These are phyloP conservation scores for Lithophane ornitopus DNA, from an alignment of 2,888 invertebrate species.

Conservation along the genomic window DNA sequence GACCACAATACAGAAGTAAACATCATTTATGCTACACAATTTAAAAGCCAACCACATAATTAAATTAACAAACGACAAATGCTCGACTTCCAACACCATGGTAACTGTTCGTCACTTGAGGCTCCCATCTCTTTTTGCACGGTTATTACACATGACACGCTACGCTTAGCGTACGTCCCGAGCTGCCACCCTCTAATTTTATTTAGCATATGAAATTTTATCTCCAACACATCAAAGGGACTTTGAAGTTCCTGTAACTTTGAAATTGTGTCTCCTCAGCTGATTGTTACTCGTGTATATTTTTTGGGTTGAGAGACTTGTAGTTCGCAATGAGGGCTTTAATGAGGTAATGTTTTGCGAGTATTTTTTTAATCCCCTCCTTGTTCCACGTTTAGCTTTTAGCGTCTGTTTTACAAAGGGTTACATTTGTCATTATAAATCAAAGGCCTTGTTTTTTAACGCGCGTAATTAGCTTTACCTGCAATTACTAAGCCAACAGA, in stretches of 20 bases:
- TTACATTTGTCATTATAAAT: conserved; percentile 11
- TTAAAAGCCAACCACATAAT: conserved; percentile 14
- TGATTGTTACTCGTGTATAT: conserved; percentile 67
- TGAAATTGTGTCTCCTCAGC: conserved; percentile 65
- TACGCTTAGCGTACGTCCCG: conserved; percentile 75
- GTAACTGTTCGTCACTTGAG: conserved; percentile 65
- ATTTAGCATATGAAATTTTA: conserved; percentile 84
- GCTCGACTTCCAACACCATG: conserved; percentile 51
- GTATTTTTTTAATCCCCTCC: conserved; percentile 28
- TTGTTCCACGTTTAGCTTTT: conserved; percentile 8
- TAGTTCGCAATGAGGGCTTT: conserved; percentile 36
- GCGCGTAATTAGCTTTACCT: conserved; percentile 22
- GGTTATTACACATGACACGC: conserved; percentile 81
- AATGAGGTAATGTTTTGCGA: conserved; percentile 39
- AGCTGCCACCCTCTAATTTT: conserved; percentile 79
- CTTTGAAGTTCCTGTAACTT: conserved; percentile 75
- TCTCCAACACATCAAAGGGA: conserved; percentile 80
- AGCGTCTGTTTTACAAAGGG: conserved; percentile 5
- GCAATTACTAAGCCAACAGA: not conserved
- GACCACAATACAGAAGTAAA: conserved; percentile 12
- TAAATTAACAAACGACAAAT: conserved; percentile 48
- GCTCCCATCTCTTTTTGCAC: conserved; percentile 76
- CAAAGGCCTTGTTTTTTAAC: conserved; percentile 11
- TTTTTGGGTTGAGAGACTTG: conserved; percentile 47
- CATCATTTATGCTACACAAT: conserved; percentile 3